Base-by-base conservation (phyloP, 2,888 invertebrate genomes). In the Balanococcus diminutus region DNA sequence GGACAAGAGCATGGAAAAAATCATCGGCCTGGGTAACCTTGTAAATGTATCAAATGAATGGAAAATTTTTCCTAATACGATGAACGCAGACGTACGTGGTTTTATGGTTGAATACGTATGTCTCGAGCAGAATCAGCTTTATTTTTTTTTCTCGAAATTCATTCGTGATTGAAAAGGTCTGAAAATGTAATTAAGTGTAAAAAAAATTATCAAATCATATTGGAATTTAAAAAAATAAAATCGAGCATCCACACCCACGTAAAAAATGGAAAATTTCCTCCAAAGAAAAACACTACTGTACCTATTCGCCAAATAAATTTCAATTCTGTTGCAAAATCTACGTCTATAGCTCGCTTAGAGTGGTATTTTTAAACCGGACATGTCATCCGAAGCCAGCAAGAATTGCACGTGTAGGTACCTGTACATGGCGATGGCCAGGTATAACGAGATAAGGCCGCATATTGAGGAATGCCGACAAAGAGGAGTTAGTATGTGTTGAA, bases 401-500 rank as follows among this genome's bases (percentile, higher is more conserved):
- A 67, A 67, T 67, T 67, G 61, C 61, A 67, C 61, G 61, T 67
- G 61, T 25, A 51, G 42, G 42, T 51, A 51, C 19, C 42, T 42
- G 42, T 5, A 56, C 19, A 22, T 5, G 8, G 8, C 56, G 19
- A 46, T 46, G 14, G 46, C 14, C 56, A 56, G 56, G 11, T 25
- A 51, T 36, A 14, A 67, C 28, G 61, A 67, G 28, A 67, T 67
- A 67, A 67, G 2, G 61, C 51, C 19, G 51, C 51, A 19, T 51
- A 51, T 51, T 51, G 51, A 51, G 51, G 51, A 51, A 51, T 25
- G 61, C 61, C 61, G 61, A 67, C 61, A 67, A 67, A 67, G 61
- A 9, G 6, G 3, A 67, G 51, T 51, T 28, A 8, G 28, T 67
- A 67, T 28, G 61, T 28, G 61, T 67, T 67, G 61, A 67, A 67